These are phyloP conservation scores for Apamea monoglypha DNA, from an alignment of 2,888 invertebrate species.

Conservation along the genomic window DNA sequence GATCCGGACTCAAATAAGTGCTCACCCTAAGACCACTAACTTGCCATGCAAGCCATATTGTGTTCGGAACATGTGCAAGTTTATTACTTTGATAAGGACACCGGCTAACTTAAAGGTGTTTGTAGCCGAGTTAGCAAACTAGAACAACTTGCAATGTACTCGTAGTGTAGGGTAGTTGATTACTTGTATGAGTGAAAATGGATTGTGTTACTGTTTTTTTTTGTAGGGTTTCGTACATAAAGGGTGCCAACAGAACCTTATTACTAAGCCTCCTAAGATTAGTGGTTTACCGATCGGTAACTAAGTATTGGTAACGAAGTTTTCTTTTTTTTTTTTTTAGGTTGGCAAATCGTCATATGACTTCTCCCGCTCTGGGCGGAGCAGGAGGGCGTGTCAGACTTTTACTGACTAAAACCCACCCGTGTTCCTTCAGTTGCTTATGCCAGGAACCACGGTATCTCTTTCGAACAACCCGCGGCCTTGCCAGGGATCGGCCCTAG, in stretches of 20 bases:
- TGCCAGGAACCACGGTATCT: too few species aligned
- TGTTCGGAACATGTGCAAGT: constrained; percentile 45
- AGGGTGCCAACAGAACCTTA: background rate
- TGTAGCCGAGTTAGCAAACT: constrained; percentile 58
- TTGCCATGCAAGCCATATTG: constrained; percentile 35
- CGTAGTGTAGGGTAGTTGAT: constrained; percentile 33
- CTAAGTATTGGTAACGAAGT: background rate
- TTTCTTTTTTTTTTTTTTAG: too few species aligned
- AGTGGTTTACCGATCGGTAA: background rate
- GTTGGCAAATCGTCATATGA: too few species aligned
- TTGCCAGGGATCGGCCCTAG: too few species aligned
- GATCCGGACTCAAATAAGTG: background rate
- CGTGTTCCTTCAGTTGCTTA: too few species aligned
- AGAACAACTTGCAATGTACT: constrained; percentile 47
- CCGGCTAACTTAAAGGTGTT: constrained; percentile 62
- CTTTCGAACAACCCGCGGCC: too few species aligned
- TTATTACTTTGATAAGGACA: constrained; percentile 54
- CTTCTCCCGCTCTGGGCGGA: too few species aligned
- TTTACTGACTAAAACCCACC: too few species aligned
- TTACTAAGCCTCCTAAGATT: background rate
- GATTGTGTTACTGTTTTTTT: constrained; percentile 16
- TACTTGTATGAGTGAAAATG: constrained; percentile 32
- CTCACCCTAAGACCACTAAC: constrained; percentile 6
- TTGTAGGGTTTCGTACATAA: background rate
- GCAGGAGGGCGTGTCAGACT: too few species aligned